Evolutionary conservation across 2,113 vertebrate species (phyloP).

Genomic region (Rhipidura dahli): DNA sequence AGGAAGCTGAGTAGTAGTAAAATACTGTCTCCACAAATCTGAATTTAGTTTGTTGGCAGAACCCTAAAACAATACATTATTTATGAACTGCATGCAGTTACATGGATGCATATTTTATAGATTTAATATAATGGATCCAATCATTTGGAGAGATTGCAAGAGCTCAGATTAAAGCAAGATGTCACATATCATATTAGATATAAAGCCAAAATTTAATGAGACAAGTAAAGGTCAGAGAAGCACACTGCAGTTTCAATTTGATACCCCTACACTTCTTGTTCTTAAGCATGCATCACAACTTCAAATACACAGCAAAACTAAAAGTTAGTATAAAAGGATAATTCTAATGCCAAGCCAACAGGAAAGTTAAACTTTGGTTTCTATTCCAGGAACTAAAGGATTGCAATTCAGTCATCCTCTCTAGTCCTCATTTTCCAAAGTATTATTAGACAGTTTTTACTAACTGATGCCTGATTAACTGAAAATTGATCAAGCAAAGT

Average conservation of each 20-base stretch:
- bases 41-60: constrained; percentile 41
- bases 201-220: constrained; percentile 59
- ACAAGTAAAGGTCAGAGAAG: constrained; percentile 59
- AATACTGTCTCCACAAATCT: neutral
- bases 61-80: constrained; percentile 43
- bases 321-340: neutral
- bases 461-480: neutral
- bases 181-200: constrained; percentile 41
- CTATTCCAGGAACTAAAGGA: neutral
- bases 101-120: constrained; percentile 44
- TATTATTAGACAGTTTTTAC: neutral
- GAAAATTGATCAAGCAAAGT: neutral
- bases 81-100: constrained; percentile 52
- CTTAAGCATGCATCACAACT: neutral
- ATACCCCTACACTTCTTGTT: neutral
- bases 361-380: neutral
- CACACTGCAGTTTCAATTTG: neutral
- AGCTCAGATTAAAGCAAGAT: constrained; percentile 61
- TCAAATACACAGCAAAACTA: neutral
- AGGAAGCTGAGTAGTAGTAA: neutral
- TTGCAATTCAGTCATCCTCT: neutral
- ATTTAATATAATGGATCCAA: constrained; percentile 56
- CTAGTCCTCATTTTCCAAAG: neutral
- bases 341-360: neutral
- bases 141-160: constrained; percentile 21